Percentiles rank a stretch among this genome's conserved stretches.
Conservation (phyloP, 2,888 invertebrate species). For the Phasia obesa region DNA sequence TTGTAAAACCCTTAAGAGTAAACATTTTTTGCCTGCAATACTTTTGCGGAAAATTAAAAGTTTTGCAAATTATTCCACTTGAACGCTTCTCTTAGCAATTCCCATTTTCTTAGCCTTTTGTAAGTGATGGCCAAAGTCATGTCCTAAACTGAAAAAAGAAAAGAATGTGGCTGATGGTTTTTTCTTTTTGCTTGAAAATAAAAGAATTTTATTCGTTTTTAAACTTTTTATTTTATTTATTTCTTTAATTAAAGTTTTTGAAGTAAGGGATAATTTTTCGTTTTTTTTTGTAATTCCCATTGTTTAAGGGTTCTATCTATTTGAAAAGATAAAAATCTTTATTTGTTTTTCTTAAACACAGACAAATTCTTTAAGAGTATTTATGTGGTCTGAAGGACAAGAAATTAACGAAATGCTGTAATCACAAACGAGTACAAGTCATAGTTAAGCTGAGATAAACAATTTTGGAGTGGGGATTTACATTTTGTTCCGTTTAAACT, state of each 20-base stretch:
- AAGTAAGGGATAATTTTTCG: conserved; percentile 36
- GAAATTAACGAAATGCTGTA: conserved; percentile 21
- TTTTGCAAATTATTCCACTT: conserved; percentile 54
- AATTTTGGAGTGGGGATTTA: conserved; percentile 18
- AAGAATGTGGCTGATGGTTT: conserved; percentile 17
- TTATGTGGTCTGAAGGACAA: not conserved
- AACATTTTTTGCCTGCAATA: not conserved
- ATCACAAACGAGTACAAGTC: conserved; percentile 32
- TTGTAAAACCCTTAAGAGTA: not conserved
- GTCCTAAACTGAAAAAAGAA: conserved; percentile 14
- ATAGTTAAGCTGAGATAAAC: conserved; percentile 28
- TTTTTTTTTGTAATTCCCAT: conserved; percentile 16
- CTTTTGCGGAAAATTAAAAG: conserved; percentile 59
- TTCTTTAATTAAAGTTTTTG: conserved; percentile 49
- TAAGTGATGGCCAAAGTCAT: conserved; percentile 52
- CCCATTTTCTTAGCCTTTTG: conserved; percentile 37
- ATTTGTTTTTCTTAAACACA: conserved; percentile 1
- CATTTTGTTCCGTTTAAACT: not conserved
- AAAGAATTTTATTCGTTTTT: conserved; percentile 37
- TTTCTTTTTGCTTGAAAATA: conserved; percentile 28
- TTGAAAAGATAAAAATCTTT: conserved; percentile 24
- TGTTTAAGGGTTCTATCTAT: conserved; percentile 17
- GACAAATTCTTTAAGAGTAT: conserved; percentile 1
- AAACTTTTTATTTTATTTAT: conserved; percentile 13
- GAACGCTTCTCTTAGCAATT: conserved; percentile 52